Base-by-base conservation (phyloP, 2,888 invertebrate genomes). In the Eupithecia subumbrata region DNA sequence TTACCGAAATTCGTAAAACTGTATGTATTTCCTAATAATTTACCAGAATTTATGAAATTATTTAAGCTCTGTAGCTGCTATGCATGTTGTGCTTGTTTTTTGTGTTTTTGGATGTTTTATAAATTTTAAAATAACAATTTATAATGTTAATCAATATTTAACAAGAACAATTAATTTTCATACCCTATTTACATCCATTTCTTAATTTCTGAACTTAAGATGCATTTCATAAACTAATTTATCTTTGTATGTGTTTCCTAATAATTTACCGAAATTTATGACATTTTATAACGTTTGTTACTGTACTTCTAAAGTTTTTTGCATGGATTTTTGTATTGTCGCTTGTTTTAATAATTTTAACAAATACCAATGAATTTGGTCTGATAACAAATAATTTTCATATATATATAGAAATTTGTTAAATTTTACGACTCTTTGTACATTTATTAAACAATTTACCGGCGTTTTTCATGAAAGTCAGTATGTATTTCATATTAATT, bases 1-100 rank as follows among this genome's bases (percentile, higher is more conserved):
- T 40, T 40, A 40, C 40, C 40, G 40, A 40, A 40, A 40, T 40
- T 40, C 40, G 5, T 40, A 40, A 40, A 40, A 11, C 40, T 40
- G 1, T 56, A 52, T 52, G 18, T 64, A 66, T 66, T 66, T 66
- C 66, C n/a, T 66, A 66, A 66, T 37, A 66, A 66, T 37, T 66
- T 66, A 66, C 63, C 63, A 22, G 22, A 22, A 56, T 56, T 56
- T 56, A 56, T 56, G 9, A 56, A 56, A 56, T 22, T 56, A 11
- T 56, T 56, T 22, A 22, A 56, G 56, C 56, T 48, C 9, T 52
- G 52, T 52, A 9, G n/a, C n/a, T 2, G 18, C 8, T 56, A 56
- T 56, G 56, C 56, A 22, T 56, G 12, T 22, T 22, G 12, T 56
- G 56, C 22, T 22, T 22, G 56, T 56, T 56, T 40, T 22, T 22